phyloP scores from a whole-genome alignment of 1,140 invertebrate species.

The Danaus melanippus region DNA sequence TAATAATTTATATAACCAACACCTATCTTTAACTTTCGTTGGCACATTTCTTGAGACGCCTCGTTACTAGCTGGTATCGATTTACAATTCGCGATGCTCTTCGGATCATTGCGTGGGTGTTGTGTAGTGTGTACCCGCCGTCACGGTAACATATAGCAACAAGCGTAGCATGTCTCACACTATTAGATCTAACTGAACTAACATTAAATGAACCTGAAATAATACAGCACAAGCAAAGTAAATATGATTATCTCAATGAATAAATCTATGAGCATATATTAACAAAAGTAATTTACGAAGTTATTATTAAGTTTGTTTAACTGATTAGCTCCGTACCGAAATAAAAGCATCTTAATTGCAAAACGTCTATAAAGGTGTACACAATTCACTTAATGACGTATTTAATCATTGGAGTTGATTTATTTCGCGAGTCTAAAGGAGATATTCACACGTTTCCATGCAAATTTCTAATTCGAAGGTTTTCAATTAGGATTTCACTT shows the following conservation, averaged over 20 bases:
- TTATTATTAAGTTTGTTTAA: slow-evolving; percentile 6
- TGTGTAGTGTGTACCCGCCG: slow-evolving; percentile 9
- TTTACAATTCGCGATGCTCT: slow-evolving; percentile 12
- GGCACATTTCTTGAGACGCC: background rate
- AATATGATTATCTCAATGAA: no score
- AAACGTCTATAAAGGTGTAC: slow-evolving; percentile 21
- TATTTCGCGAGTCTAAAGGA: slow-evolving; percentile 24
- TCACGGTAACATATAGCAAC: slow-evolving; percentile 6
- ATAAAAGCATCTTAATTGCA: slow-evolving; percentile 21
- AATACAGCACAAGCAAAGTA: no score
- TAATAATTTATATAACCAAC: no score
- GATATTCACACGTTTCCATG: slow-evolving; percentile 35
- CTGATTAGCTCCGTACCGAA: slow-evolving; percentile 22
- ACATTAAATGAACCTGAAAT: no score
- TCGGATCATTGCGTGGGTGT: slow-evolving; percentile 11
- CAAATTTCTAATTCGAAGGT: slow-evolving; percentile 31
- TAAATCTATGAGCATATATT: no score
- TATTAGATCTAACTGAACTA: no score
- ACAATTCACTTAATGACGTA: slow-evolving; percentile 34
- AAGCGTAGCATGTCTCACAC: slow-evolving; percentile 1
- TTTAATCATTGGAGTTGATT: slow-evolving; percentile 27
- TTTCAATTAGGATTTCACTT: slow-evolving; percentile 32
- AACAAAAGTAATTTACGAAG: background rate
- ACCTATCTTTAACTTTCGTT: no score
- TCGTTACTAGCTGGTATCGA: slow-evolving; percentile 1